Evolutionary conservation across 2,797 vertebrate species (phyloP), one percentile per base, ranked within the genome.

Genomic region (Threskiornis aethiopicus): DNA sequence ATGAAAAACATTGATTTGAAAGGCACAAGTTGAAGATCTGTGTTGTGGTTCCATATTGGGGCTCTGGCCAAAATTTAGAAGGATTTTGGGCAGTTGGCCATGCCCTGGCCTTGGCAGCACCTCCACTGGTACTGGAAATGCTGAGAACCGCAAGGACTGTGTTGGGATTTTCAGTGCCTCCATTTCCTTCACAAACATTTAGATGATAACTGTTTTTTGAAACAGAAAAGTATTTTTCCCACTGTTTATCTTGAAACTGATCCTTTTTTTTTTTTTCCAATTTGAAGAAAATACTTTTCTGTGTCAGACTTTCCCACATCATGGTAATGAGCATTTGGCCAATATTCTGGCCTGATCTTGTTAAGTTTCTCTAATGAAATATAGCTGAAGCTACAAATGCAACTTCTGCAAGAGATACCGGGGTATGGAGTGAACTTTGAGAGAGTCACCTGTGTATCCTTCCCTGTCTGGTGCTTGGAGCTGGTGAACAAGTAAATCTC

Each of bases 251-350:
- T 69, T 65, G 5, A 24, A 75, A 79, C 5, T 4, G 11, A 14
- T 46, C 2, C 7, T 31, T 12, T 20, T 5, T 49, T 20, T 5
- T 49, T 77, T 41, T 20, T 2, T 16, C 24, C 9, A 25, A 0
- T 49, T 69, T 65, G 37, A 69, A 65, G 21, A 41, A 69, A 71
- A n/a, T 10, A 6, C 13, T 16, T 54, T 16, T 69, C 14, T 35
- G 16, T 55, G 35, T 29, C 33, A 49, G 31, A 49, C 49, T 57
- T 90, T 55, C 22, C 10, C 17, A 9, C n/a, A 5, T 16, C 1
- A 2, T 21, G 25, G 25, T 28, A 11, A 20, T 4, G 21, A 67
- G 14, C 16, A 4, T 59, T 59, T 76, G 58, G 29, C 41, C 44
- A 67, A 10, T 24, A 21, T 62, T 84, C 25, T 61, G 90, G 47